Conservation (phyloP, 30 jellyfish, hydroid and myxozoan species). For the Hydractinia echinata region DNA sequence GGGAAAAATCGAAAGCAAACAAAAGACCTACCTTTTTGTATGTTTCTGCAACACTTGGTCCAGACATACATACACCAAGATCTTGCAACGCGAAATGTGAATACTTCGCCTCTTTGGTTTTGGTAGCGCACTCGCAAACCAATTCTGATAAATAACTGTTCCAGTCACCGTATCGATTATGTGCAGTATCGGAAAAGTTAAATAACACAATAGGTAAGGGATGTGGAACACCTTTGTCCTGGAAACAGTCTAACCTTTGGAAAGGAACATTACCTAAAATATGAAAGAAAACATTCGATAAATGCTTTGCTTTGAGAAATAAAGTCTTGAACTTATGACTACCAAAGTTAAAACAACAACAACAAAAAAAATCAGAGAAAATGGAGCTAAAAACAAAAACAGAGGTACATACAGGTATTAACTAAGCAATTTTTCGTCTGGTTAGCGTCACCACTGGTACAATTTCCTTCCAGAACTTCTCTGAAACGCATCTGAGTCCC, state of each 20-base stretch:
- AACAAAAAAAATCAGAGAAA: not conserved
- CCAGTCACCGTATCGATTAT: slow-evolving; percentile 45
- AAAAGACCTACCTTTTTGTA: slow-evolving; percentile 38
- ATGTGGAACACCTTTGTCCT: slow-evolving; percentile 42
- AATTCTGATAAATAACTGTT: slow-evolving; percentile 67
- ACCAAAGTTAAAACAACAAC: not conserved
- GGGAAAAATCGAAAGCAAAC: too few relatives aligned
- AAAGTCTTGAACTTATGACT: too few relatives aligned
- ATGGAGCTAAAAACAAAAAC: not conserved
- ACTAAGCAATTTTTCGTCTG: slow-evolving; percentile 61
- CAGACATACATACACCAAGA: slow-evolving; percentile 71
- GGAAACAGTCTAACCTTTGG: slow-evolving; percentile 64
- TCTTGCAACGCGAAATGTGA: slow-evolving; percentile 83
- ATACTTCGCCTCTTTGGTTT: slow-evolving; percentile 52
- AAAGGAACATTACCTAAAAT: slow-evolving; percentile 58
- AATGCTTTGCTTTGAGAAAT: too few relatives aligned
- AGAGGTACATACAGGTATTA: slow-evolving; percentile 90
- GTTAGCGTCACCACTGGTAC: slow-evolving; percentile 55
- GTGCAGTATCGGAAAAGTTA: slow-evolving; percentile 51
- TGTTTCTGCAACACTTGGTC: slow-evolving; percentile 55
- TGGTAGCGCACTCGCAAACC: slow-evolving; percentile 78
- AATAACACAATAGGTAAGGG: slow-evolving; percentile 70
- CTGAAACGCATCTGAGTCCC: slow-evolving; percentile 61
- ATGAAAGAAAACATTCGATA: not conserved
- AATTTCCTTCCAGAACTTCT: slow-evolving; percentile 58